phyloP scores from a whole-genome alignment of 2,888 invertebrate genomes.

The Agyllia agylla region DNA sequence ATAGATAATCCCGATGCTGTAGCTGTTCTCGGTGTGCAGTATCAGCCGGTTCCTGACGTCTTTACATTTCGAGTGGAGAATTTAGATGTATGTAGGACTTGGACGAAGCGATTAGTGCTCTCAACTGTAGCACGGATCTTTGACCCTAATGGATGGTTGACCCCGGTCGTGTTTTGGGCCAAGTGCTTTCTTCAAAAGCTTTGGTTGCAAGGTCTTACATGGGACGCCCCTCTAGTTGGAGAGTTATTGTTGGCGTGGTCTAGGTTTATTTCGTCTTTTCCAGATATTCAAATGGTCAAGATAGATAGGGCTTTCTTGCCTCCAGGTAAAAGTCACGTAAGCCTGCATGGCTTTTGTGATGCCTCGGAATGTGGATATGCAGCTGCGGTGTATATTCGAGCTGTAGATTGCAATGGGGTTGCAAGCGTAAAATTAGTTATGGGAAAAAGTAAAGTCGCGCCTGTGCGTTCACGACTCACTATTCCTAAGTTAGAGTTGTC shows the following conservation, averaged over 20 bases:
- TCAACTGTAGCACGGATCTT: slow-evolving; percentile 21
- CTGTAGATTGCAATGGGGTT: not conserved
- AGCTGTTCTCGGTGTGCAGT: slow-evolving; percentile 14
- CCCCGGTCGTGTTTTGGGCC: slow-evolving; percentile 26
- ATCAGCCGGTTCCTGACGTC: slow-evolving; percentile 13
- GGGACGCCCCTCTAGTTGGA: not conserved
- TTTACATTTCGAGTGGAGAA: slow-evolving; percentile 14
- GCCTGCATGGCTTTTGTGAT: not conserved
- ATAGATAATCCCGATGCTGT: slow-evolving; percentile 2
- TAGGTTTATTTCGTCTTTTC: not conserved
- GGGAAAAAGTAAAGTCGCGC: not conserved
- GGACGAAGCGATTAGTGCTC: slow-evolving; percentile 8
- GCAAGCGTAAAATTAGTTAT: not conserved
- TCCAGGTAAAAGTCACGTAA: not conserved
- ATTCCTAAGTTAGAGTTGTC: not conserved
- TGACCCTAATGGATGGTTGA: slow-evolving; percentile 24
- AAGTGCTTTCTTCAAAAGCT: slow-evolving; percentile 8
- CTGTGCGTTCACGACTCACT: not conserved
- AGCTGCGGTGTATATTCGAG: not conserved
- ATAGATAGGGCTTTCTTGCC: not conserved
- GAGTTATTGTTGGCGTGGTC: not conserved
- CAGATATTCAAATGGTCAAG: not conserved
- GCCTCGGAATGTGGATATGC: not conserved
- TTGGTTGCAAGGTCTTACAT: not conserved
- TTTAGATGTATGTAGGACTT: not conserved